Evolutionary conservation across 1,140 invertebrate species (phyloP), one percentile per base, ranked within the genome.

Genomic region (Bombus fervidus): DNA sequence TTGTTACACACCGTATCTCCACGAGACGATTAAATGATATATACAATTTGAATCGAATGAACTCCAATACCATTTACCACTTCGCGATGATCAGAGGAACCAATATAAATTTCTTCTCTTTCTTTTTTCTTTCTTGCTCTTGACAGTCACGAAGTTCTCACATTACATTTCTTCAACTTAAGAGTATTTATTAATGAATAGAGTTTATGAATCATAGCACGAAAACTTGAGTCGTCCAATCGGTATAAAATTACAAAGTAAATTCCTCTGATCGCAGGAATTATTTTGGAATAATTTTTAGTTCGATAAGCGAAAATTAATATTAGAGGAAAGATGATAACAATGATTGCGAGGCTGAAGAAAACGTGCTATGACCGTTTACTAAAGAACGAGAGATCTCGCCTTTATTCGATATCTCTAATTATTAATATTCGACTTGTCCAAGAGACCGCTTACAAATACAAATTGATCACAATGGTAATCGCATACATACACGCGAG

Each of bases 401-500:
- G 66, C 59, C 53, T 69, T 78, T 81, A 68, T 57, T 28, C 47
- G 69, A 74, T 66, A 72, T 68, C 31, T 81, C 80, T 43, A 86
- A 76, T 53, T 81, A 87, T 62, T 75, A 81, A 89, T 83, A 90
- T 88, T 69, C 62, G 79, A 34, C n/a, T 90, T 69, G 68, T 75
- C 69, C 66, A 59, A 43, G 69, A 66, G 71, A 85, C 81, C 82
- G 82, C 78, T 89, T 77, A 87, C 78, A 89, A 66, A 28, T 90
- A 90, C 31, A 84, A 84, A 90, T 88, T 90, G 57, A 90, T 90
- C 89, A 90, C 89, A 90, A 88, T 90, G 31, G 68, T 88, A 82
- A 84, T 71, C 73, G n/a, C 86, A 80, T 72, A 81, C 83, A 71
- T 85, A 68, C 64, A n/a, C 83, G 41, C 72, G 80, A 62, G 31